Conservation (phyloP, 2,888 invertebrate genomes). For the Hirtodrosophila duncani region DNA sequence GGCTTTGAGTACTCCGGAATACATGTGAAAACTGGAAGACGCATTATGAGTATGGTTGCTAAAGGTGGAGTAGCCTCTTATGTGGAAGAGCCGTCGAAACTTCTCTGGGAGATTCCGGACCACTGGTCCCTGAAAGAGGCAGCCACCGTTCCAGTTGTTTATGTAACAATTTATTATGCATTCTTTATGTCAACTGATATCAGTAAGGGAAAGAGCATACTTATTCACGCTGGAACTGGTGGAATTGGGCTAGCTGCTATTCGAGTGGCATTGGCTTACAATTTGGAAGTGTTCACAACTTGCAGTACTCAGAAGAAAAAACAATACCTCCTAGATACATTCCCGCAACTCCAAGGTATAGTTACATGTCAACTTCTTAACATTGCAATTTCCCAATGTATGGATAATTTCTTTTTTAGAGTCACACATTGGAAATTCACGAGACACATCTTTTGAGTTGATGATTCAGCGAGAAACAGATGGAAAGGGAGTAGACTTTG, state of each 20-base stretch:
- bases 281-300: slow-evolving; percentile 85
- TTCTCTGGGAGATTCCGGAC: slow-evolving; percentile 84
- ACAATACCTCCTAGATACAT: slow-evolving; percentile 81
- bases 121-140: slow-evolving; percentile 87
- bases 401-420: slow-evolving; percentile 37
- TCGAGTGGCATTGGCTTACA: slow-evolving; percentile 82
- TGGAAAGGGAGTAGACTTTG: slow-evolving; percentile 93
- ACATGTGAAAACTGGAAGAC: slow-evolving; percentile 79
- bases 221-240: slow-evolving; percentile 83
- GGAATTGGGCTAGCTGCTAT: slow-evolving; percentile 90
- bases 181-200: slow-evolving; percentile 75
- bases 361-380: neutral
- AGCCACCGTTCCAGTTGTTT: slow-evolving; percentile 89
- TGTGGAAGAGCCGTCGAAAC: slow-evolving; percentile 55
- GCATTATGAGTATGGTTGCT: slow-evolving; percentile 83
- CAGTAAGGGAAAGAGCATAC: slow-evolving; percentile 76
- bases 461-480: slow-evolving; percentile 89
- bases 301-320: slow-evolving; percentile 84
- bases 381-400: neutral
- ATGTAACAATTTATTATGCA: slow-evolving; percentile 83
- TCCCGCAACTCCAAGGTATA: slow-evolving; percentile 80
- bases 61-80: slow-evolving; percentile 80
- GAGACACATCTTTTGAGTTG: slow-evolving; percentile 91
- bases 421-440: slow-evolving; percentile 90
- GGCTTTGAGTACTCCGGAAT: slow-evolving; percentile 85